These are phyloP conservation scores for Pandion haliaetus DNA, from an alignment of 2,113 vertebrate genomes.

Conservation along the genomic window DNA sequence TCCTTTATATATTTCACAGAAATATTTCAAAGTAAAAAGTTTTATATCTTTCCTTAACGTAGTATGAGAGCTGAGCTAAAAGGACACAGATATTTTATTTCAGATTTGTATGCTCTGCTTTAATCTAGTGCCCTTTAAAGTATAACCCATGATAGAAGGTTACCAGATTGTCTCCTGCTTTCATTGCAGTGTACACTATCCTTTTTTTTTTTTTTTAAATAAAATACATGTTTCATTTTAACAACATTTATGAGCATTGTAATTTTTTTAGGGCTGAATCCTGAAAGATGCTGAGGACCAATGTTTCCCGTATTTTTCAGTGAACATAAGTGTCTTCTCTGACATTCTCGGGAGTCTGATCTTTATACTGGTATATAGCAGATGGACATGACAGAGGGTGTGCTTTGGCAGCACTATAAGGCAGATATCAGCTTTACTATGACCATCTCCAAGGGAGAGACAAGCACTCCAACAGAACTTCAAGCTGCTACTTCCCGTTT, in stretches of 20 bases:
- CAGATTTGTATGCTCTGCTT: neutral
- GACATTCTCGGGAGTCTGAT: slow-evolving; percentile 34
- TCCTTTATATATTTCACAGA: slow-evolving; percentile 33
- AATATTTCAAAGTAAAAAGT: slow-evolving; percentile 25
- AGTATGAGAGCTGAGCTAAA: slow-evolving; percentile 13
- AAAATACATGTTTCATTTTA: slow-evolving; percentile 14
- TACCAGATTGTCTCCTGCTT: slow-evolving; percentile 8
- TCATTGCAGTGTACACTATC: neutral
- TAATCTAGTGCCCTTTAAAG: slow-evolving; percentile 46
- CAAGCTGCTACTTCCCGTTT: slow-evolving; percentile 44
- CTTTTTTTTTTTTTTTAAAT: neutral
- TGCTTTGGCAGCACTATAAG: slow-evolving; percentile 54
- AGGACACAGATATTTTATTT: slow-evolving; percentile 29
- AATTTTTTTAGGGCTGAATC: neutral
- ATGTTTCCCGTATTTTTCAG: slow-evolving; percentile 19
- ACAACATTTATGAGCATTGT: neutral
- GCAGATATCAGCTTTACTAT: slow-evolving; percentile 54
- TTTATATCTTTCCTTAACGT: neutral
- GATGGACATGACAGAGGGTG: slow-evolving; percentile 67
- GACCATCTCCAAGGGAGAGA: slow-evolving; percentile 36
- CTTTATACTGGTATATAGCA: slow-evolving; percentile 56
- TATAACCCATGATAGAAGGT: slow-evolving; percentile 1
- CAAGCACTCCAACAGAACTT: slow-evolving; percentile 48
- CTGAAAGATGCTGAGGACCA: slow-evolving; percentile 12
- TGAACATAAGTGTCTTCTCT: slow-evolving; percentile 36